Percentiles rank a stretch among this genome's conserved stretches.
Conservation (phyloP, 2,113 vertebrate genomes). For the Otus sunia region DNA sequence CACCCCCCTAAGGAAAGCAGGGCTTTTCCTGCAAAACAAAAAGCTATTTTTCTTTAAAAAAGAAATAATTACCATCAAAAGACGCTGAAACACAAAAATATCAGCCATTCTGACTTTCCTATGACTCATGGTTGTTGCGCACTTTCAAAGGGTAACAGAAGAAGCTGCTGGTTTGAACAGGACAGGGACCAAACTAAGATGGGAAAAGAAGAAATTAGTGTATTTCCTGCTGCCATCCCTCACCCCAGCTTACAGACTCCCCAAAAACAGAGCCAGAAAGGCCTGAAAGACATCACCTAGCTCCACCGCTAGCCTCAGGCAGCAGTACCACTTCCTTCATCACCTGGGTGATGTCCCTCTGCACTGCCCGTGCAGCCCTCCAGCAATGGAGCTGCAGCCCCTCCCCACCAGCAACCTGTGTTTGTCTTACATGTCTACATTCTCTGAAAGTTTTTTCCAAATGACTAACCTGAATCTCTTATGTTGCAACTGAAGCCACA, state of each 20-base stretch:
- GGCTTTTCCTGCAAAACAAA: not conserved
- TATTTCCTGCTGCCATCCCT: not conserved
- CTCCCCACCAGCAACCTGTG: not conserved
- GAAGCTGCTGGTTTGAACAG: not conserved
- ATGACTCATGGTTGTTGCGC: not conserved
- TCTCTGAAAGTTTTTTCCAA: not conserved
- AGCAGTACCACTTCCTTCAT: not conserved
- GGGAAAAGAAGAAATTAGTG: not conserved
- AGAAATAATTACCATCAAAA: not conserved
- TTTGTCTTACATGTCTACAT: not conserved
- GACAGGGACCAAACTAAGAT: not conserved
- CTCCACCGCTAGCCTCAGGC: rapidly evolving
- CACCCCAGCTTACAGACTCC: not conserved
- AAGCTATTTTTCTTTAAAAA: not conserved
- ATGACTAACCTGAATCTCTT: not conserved
- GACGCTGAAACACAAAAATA: not conserved
- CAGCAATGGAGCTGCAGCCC: not conserved
- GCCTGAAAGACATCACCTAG: not conserved
- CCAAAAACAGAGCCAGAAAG: not conserved
- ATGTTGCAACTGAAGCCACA: not conserved
- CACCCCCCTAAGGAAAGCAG: not conserved
- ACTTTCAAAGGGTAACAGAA: not conserved
- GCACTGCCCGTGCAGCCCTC: not conserved
- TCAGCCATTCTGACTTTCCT: not conserved
- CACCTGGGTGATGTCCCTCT: not conserved